Conservation (phyloP, 1,140 invertebrate genomes). For the Tenebrio molitor region DNA sequence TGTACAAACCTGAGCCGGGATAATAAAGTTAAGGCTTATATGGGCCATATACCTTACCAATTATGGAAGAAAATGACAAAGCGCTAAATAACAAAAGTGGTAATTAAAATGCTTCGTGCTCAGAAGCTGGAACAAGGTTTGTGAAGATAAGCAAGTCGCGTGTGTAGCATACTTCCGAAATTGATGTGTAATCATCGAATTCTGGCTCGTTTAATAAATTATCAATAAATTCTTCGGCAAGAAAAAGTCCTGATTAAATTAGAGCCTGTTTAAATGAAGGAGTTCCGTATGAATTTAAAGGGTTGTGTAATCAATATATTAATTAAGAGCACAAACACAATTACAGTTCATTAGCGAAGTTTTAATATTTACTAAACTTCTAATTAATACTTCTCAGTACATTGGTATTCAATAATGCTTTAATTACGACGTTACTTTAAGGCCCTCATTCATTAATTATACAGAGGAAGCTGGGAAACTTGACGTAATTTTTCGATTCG, state of each 20-base stretch:
- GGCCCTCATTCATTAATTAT: conserved; percentile 42
- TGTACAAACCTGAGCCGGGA: neutral
- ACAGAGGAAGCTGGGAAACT: conserved; percentile 38
- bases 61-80: conserved; percentile 32
- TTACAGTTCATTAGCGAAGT: conserved; percentile 65
- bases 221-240: conserved; percentile 27
- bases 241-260: conserved; percentile 36
- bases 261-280: conserved; percentile 38
- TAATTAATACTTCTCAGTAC: conserved; percentile 63
- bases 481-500: conserved; percentile 41
- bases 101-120: conserved; percentile 40
- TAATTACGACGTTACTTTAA: conserved; percentile 47
- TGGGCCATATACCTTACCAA: conserved; percentile 11
- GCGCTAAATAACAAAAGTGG: conserved; percentile 35
- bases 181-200: conserved; percentile 34
- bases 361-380: conserved; percentile 66
- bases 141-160: conserved; percentile 34
- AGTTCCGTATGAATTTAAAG: conserved; percentile 61
- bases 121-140: conserved; percentile 37
- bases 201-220: conserved; percentile 34
- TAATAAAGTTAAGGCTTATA: conserved; percentile 18
- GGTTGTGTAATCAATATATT: conserved; percentile 65
- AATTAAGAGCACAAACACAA: conserved; percentile 65
- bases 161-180: conserved; percentile 29
- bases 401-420: conserved; percentile 59